Evolutionary conservation across 2,113 vertebrate genomes (phyloP).

Genomic region (Takifugu flavidus): DNA sequence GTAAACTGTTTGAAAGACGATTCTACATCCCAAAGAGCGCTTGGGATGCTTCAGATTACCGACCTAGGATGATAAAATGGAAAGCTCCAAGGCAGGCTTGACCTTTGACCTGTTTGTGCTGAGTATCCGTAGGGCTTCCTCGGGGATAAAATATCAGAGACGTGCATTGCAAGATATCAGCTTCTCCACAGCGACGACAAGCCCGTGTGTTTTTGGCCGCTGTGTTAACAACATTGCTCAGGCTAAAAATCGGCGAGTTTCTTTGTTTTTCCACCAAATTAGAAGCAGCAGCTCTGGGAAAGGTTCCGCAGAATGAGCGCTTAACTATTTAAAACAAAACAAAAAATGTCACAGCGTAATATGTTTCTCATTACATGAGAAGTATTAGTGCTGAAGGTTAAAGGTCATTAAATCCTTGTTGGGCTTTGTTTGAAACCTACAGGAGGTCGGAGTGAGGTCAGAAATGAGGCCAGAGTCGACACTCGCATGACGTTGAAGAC

Average conservation of each 20-base stretch:
- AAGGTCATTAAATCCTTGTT: constrained; percentile 9
- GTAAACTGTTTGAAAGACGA: background rate
- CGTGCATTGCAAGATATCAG: constrained; percentile 56
- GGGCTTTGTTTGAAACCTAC: constrained; percentile 17
- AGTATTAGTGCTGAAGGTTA: constrained; percentile 20
- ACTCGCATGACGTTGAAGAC: constrained; percentile 52
- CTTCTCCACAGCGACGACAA: background rate
- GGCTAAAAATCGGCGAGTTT: too few species aligned
- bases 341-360: background rate
- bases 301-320: background rate
- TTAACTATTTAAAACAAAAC: background rate
- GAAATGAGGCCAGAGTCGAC: constrained; percentile 60
- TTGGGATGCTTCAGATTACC: constrained; percentile 81
- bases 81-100: constrained; percentile 75
- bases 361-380: background rate
- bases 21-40: too few species aligned
- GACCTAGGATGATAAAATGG: constrained; percentile 78
- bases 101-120: constrained; percentile 85
- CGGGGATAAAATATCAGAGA: constrained; percentile 84
- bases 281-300: background rate
- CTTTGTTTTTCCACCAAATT: too few species aligned
- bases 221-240: constrained; percentile 18
- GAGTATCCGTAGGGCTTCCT: constrained; percentile 82
- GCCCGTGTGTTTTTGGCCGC: background rate
- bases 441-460: constrained; percentile 58